These are phyloP conservation scores for Pitta sordida DNA, from an alignment of 2,113 vertebrate genomes.

Conservation along the genomic window DNA sequence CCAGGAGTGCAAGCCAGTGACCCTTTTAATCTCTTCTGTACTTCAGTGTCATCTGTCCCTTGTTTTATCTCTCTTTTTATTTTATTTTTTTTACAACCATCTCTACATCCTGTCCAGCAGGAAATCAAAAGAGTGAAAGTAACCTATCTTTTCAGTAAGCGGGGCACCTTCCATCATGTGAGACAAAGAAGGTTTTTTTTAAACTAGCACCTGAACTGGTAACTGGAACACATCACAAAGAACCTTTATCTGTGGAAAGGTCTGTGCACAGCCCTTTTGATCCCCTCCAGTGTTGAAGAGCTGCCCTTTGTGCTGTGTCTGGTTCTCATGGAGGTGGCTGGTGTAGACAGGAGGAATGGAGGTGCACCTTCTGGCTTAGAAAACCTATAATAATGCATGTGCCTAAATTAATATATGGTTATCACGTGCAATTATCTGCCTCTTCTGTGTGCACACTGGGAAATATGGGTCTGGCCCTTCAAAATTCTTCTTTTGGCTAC, in stretches of 20 bases:
- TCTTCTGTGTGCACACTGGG: neutral
- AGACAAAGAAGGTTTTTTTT: neutral
- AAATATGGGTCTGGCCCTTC: neutral
- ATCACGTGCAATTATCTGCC: neutral
- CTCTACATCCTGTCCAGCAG: neutral
- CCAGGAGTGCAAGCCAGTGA: conserved; percentile 14
- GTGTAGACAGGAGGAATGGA: neutral
- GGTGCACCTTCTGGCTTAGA: neutral
- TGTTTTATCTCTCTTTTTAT: neutral
- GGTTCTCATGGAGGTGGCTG: neutral
- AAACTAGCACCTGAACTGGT: neutral
- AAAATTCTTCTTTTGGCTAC: neutral
- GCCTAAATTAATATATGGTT: neutral
- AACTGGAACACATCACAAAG: neutral
- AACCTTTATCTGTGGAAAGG: neutral
- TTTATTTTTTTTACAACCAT: fast-evolving
- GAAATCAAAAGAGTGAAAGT: neutral
- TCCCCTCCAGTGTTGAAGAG: neutral
- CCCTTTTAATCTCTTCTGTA: conserved; percentile 23
- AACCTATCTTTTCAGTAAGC: neutral
- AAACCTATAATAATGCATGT: neutral
- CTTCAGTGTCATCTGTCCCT: neutral
- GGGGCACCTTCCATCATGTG: conserved; percentile 8
- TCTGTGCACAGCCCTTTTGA: neutral
- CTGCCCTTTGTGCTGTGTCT: neutral